These are phyloP conservation scores for Notocelia uddmanniana DNA, from an alignment of 2,888 invertebrate genomes.

Conservation along the genomic window DNA sequence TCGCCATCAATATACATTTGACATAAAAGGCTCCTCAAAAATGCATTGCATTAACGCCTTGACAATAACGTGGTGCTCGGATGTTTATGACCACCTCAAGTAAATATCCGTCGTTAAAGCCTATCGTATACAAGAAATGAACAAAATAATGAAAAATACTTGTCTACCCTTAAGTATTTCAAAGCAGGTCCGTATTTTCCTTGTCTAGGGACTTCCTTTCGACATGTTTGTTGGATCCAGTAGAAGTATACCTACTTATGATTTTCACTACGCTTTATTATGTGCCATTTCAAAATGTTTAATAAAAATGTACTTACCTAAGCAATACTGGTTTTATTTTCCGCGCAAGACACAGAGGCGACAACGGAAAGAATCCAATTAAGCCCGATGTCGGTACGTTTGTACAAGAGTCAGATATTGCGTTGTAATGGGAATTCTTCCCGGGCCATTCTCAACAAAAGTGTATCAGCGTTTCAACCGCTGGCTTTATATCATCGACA, in stretches of 20 bases:
- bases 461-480: neutral
- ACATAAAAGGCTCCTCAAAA: no score
- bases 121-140: neutral
- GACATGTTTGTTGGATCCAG: neutral
- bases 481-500: neutral
- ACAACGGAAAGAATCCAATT: conserved; percentile 38
- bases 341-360: conserved; percentile 6
- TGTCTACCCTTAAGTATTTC: no score
- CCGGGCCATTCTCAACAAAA: conserved; percentile 2
- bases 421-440: conserved; percentile 44
- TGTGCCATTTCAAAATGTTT: neutral
- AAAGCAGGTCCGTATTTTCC: no score
- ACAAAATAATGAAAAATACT: no score
- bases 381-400: conserved; percentile 24
- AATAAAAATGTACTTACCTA: neutral
- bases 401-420: conserved; percentile 35
- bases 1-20: no score
- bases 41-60: no score
- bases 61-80: no score
- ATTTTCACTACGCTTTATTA: neutral
- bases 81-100: no score
- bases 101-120: neutral
- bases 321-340: conserved; percentile 4
- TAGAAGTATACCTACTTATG: neutral
- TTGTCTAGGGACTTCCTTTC: neutral